Conservation (phyloP, 2,113 vertebrate genomes). For the Callocephalon fimbriatum region DNA sequence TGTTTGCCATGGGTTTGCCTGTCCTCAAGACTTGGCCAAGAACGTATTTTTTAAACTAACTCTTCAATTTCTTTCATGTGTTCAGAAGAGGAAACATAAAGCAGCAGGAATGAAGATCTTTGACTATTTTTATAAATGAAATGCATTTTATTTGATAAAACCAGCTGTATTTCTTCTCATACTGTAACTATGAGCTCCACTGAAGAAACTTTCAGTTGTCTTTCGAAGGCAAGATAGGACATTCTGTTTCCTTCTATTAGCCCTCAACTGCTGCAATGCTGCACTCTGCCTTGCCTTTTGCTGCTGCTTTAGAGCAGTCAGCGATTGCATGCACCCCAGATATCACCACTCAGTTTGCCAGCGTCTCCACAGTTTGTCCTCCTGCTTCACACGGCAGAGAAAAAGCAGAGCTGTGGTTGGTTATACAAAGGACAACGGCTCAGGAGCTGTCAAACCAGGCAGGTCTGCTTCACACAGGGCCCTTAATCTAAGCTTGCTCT, state of each 20-base stretch:
- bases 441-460: background rate
- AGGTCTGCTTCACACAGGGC: background rate
- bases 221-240: background rate
- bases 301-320: background rate
- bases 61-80: background rate
- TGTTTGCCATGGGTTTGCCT: background rate
- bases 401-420: background rate
- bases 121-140: conserved; percentile 21
- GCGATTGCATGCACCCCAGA: accelerated
- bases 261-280: background rate
- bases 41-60: background rate
- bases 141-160: conserved; percentile 28
- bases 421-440: accelerated
- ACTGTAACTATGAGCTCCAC: background rate
- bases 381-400: background rate
- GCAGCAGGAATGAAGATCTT: conserved; percentile 42
- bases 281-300: background rate
- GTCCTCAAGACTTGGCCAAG: background rate
- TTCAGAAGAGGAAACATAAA: conserved; percentile 43
- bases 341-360: background rate
- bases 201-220: background rate
- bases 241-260: background rate
- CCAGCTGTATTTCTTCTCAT: background rate
- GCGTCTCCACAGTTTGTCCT: background rate
- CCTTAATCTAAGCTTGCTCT: accelerated